Base-by-base conservation (phyloP, 2,888 invertebrate genomes). In the Holacanthella duospinosa region DNA sequence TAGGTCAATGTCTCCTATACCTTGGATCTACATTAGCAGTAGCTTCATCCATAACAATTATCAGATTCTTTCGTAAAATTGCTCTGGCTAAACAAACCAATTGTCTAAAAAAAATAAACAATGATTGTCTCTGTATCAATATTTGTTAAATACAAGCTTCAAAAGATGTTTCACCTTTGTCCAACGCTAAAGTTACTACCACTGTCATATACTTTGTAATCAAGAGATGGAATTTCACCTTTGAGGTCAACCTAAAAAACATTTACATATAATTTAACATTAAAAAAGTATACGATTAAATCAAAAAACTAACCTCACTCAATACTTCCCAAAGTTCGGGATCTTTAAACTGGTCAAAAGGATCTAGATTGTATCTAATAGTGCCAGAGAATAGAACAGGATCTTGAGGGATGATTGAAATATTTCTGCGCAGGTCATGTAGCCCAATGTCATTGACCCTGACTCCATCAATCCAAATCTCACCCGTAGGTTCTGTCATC, bases 371-470 rank as follows among this genome's bases (percentile, higher is more conserved):
- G 74, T 87, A 86, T 1, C 94, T 81, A 80, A 94, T 82, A 1
- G 89, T 87, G 48, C 93, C 93, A 0, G 90, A 88, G 78, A 94
- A 93, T 27, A 93, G 77, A 29, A 91, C 85, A 0, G 93, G 92
- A 74, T 92, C 91, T 80, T 94, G 94, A 0, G 94, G 94, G 75
- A 95, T 94, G 66, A 95, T 93, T 0, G 93, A 87, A 64, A 95
- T 87, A 72, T 85, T 86, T 62, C 82, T 83, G 55, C 94, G 81
- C 29, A 95, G 78, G 74, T 89, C 87, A 76, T 86, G 80, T 29
- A 81, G 76, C 6, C 80, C 79, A 26, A 82, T 74, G 1, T 75
- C 68, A 36, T 71, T 72, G 28, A 77, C 77, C 64, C 79, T 74
- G 59, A 71, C 29, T n/a, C 64, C 66, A 48, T 96, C 96, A 71